A percentile compares a stretch with the other conserved stretches of the same genome.
These are phyloP conservation scores for Limnephilus auricula DNA, from an alignment of 2,888 invertebrate genomes.

Conservation along the genomic window DNA sequence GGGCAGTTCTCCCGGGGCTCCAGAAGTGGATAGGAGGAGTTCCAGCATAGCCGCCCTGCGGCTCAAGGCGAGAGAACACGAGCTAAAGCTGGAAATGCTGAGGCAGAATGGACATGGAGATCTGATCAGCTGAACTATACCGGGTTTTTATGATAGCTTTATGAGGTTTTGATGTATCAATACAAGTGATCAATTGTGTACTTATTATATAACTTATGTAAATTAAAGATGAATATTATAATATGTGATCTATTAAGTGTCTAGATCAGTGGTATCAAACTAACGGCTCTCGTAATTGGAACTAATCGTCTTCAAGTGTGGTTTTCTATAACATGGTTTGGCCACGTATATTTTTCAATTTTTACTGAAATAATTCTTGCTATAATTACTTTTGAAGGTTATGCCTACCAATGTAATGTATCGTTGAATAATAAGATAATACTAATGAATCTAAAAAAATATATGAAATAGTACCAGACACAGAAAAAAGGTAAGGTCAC, in stretches of 20 bases:
- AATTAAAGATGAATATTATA: not conserved
- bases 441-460: no score
- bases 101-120: slow-evolving; percentile 87
- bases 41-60: slow-evolving; percentile 92
- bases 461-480: no score
- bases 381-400: no score
- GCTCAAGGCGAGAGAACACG: slow-evolving; percentile 93
- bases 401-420: no score
- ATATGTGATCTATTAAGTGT: not conserved
- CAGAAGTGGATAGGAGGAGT: slow-evolving; percentile 89
- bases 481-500: no score
- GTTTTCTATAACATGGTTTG: not conserved
- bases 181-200: not conserved
- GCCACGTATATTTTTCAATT: not conserved
- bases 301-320: not conserved
- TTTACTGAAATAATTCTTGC: no score
- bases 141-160: not conserved
- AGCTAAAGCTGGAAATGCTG: slow-evolving; percentile 89
- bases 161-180: not conserved
- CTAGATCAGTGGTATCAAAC: not conserved
- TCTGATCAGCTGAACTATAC: slow-evolving; percentile 84
- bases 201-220: not conserved
- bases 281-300: not conserved
- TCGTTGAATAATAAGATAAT: no score
- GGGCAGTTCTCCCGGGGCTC: slow-evolving; percentile 78